Base-by-base conservation (phyloP, 2,797 vertebrate genomes). In the Agapornis canus region DNA sequence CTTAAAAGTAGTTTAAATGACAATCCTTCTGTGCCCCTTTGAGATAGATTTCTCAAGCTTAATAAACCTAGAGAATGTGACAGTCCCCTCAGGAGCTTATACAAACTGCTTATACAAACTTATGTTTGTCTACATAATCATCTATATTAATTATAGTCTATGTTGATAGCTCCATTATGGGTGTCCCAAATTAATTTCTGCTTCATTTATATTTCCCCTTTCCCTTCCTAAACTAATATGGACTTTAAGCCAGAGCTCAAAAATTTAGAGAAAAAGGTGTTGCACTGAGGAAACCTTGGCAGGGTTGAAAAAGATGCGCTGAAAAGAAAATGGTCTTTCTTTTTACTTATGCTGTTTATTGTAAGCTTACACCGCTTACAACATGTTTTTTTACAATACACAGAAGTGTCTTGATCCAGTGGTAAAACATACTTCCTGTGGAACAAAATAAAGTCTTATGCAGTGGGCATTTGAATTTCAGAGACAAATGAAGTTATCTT, bases 271-370 rank as follows among this genome's bases (percentile, higher is more conserved):
- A 49, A 69, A 81, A 40, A 89, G 45, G 26, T 37, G 26, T 80
- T 90, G 47, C 23, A 13, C 23, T n/a, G 61, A 70, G 56, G 45
- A 91, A 83, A 65, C 63, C 15, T 21, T 86, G 68, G 15, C 71
- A 77, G 59, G 60, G n/a, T 78, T 77, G 3, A 69, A 91, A 85
- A 88, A 91, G 35, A 64, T 82, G 80, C 23, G 16, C 20, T 57
- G 78, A 80, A 86, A 82, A 86, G 22, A 91, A 92, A 94, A 86
- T 72, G 49, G 69, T 89, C 43, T 64, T 78, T 59, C 26, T 60
- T 80, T 82, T 85, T 92, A 35, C 47, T 90, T 45, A 80, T 65
- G 64, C 82, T 94, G 88, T 96, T 96, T 94, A 82, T 90, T 94
- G 70, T 77, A 91, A 91, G 52, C 40, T 77, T 90, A 37, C n/a